These are phyloP conservation scores for Erpetoichthys calabaricus DNA, from an alignment of 2,797 vertebrate genomes.

Conservation along the genomic window DNA sequence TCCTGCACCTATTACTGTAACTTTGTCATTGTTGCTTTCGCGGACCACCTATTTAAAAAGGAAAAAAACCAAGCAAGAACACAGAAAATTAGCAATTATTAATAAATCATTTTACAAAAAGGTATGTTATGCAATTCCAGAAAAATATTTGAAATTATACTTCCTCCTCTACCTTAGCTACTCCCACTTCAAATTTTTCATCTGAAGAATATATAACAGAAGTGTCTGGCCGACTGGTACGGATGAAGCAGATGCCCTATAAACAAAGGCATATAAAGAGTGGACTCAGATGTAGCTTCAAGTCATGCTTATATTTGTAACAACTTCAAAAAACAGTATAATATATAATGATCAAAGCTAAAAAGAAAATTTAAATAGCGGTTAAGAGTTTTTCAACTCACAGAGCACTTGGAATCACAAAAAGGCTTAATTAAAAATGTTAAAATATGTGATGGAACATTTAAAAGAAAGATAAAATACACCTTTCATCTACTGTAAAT, in stretches of 20 bases:
- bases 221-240: constrained; percentile 66
- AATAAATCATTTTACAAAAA: not conserved
- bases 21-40: constrained; percentile 47
- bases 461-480: too few relatives aligned
- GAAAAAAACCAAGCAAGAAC: not conserved
- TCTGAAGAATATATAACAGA: constrained; percentile 50
- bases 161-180: constrained; percentile 56
- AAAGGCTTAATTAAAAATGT: too few relatives aligned
- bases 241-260: constrained; percentile 77
- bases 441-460: too few relatives aligned
- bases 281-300: not conserved
- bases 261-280: not conserved
- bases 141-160: not conserved
- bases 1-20: constrained; percentile 71
- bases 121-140: not conserved
- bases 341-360: too few relatives aligned
- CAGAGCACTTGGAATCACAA: too few relatives aligned
- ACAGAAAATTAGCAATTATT: constrained; percentile 1
- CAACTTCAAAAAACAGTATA: too few relatives aligned
- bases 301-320: too few relatives aligned
- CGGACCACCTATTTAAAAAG: constrained; percentile 51
- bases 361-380: constrained; percentile 2
- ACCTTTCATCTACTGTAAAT: too few relatives aligned
- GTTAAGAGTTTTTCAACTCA: not conserved
- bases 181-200: constrained; percentile 63